Evolutionary conservation across 2,888 invertebrate genomes (phyloP), one percentile per base, ranked within the genome.

Genomic region (Ornithoptera priamus): DNA sequence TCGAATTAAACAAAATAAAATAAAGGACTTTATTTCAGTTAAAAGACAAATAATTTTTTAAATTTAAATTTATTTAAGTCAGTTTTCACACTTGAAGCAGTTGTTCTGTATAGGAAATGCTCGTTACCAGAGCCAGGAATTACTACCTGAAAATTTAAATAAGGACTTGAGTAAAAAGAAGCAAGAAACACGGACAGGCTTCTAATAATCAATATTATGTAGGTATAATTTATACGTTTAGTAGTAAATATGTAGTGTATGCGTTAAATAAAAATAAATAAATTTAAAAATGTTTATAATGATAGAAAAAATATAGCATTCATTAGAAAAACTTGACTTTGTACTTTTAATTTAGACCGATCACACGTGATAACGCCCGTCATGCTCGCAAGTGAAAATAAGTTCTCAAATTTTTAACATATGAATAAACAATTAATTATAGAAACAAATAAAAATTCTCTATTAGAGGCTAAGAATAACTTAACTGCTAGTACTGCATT

Each of bases 71-170:
- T 60, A 30, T 60, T 60, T 60, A 17, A 15, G 17, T 17, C 3
- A 59, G 2, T 30, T 60, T 60, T 60, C 59, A 60, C 24, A 60
- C 59, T 17, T 30, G 59, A 30, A 30, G 59, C 22, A 24, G 18
- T 46, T 46, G 42, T 20, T n/a, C 42, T 62, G 53, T 53, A 53
- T 7, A 57, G 2, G 36, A 8, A 50, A 62, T n/a, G 12, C 67
- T n/a, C 57, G 46, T 46, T 36, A 62, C 42, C 62, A 42, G n/a
- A 42, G 3, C 36, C 42, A 61, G 61, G 58, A 42, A 53, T 67
- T 22, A 42, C 62, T 67, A 67, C 67, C 67, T 67, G 67, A 7
- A 67, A 67, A 67, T 67, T 46, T 12, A 58, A 67, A 30, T 30
- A 18, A 56, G 17, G 10, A 62, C 30, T 61, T 60, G 5, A 65